phyloP scores from a whole-genome alignment of 2,888 invertebrate species.

The Rhingia rostrata region DNA sequence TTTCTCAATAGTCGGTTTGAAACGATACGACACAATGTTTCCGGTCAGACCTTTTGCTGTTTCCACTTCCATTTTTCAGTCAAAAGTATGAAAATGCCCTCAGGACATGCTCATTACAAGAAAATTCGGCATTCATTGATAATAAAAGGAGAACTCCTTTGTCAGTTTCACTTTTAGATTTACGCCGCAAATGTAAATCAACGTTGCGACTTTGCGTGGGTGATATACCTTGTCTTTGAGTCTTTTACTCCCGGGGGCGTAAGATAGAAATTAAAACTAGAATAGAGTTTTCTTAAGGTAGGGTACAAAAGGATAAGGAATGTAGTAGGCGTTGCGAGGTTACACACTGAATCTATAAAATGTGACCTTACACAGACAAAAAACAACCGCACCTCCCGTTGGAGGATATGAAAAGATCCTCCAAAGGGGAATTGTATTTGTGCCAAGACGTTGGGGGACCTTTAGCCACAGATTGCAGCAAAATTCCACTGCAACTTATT shows the following conservation, averaged over 20 bases:
- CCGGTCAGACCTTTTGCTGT: constrained; percentile 12
- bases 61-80: background rate
- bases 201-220: constrained; percentile 2
- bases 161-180: constrained; percentile 40
- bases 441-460: constrained; percentile 60
- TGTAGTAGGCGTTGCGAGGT: constrained; percentile 24
- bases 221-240: constrained; percentile 34
- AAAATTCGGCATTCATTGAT: constrained; percentile 63
- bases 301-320: constrained; percentile 4
- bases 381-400: constrained; percentile 8
- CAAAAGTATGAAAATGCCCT: constrained; percentile 21
- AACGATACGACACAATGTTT: background rate
- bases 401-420: no score
- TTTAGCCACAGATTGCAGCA: constrained; percentile 56
- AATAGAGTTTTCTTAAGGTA: constrained; percentile 34
- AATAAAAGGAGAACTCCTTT: constrained; percentile 45
- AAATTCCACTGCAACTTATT: constrained; percentile 66
- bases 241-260: constrained; percentile 24
- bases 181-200: constrained; percentile 12
- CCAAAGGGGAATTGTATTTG: constrained; percentile 43
- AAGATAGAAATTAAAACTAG: constrained; percentile 45
- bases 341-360: constrained; percentile 20
- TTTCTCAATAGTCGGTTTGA: background rate
- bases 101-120: constrained; percentile 69
- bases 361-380: constrained; percentile 64